These are phyloP conservation scores for Arnoldichthys spilopterus DNA, from an alignment of 2,797 vertebrate genomes.

Conservation along the genomic window DNA sequence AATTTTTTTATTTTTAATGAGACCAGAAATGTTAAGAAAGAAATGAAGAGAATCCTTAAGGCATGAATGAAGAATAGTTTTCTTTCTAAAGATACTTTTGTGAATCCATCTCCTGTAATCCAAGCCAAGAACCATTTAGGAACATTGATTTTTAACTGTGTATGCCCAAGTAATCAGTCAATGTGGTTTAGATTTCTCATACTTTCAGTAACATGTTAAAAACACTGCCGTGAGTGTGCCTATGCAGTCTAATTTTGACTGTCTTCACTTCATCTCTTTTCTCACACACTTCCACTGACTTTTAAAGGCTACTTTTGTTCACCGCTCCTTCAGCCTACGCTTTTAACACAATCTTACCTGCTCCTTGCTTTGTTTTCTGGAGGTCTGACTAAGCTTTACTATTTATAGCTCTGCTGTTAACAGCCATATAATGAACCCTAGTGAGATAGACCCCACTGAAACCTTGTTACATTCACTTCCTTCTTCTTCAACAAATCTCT, in stretches of 20 bases:
- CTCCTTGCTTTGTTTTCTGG: slow-evolving; percentile 3
- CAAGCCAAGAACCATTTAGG: no score
- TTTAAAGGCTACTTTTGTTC: slow-evolving; percentile 6
- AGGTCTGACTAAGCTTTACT: neutral
- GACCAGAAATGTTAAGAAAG: no score
- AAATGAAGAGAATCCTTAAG: no score
- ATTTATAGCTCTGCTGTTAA: neutral
- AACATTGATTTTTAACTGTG: no score
- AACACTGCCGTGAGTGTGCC: neutral
- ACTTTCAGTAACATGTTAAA: neutral
- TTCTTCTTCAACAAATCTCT: slow-evolving; percentile 55
- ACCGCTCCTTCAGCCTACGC: neutral
- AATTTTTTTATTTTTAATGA: no score
- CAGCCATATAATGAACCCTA: slow-evolving; percentile 68
- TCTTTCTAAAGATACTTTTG: no score
- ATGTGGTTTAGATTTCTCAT: neutral
- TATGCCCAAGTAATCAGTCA: neutral
- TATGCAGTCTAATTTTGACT: neutral
- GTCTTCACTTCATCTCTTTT: neutral
- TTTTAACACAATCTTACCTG: neutral
- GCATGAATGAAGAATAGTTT: no score
- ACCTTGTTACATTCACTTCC: slow-evolving; percentile 40
- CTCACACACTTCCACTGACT: neutral
- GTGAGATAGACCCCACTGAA: slow-evolving; percentile 54
- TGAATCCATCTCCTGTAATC: no score